phyloP scores from a whole-genome alignment of 2,888 invertebrate species.

The Drosophila diplacantha region DNA sequence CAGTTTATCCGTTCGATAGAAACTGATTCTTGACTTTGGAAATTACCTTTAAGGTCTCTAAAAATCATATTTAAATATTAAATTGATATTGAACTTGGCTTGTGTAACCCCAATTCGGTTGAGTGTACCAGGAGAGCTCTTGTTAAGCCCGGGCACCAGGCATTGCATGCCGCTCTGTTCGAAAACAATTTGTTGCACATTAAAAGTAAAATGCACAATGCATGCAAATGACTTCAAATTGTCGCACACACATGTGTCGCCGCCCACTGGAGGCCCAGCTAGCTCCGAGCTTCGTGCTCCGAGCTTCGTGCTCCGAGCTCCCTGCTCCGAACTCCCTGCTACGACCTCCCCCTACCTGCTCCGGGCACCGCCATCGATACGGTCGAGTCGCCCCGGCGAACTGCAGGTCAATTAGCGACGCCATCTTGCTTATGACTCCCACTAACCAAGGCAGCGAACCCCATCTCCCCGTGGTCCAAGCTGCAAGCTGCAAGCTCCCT shows the following conservation, averaged over 20 bases:
- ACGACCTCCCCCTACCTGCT: background rate
- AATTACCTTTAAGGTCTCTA: background rate
- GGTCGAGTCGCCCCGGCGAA: slow-evolving; percentile 59
- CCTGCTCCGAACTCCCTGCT: background rate
- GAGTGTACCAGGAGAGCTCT: slow-evolving; percentile 11
- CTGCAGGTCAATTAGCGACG: slow-evolving; percentile 62
- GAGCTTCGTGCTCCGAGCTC: background rate
- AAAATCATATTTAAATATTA: background rate
- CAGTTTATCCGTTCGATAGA: background rate
- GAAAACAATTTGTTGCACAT: slow-evolving; percentile 74
- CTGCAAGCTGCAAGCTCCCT: background rate
- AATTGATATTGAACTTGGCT: background rate
- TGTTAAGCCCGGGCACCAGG: slow-evolving; percentile 45
- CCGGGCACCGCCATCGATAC: slow-evolving; percentile 34
- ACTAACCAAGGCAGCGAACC: slow-evolving; percentile 38
- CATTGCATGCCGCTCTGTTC: slow-evolving; percentile 65
- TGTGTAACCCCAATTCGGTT: background rate
- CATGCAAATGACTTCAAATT: slow-evolving; percentile 72
- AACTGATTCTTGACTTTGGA: background rate
- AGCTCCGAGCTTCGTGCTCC: background rate
- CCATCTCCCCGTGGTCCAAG: slow-evolving; percentile 6
- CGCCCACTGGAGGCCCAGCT: slow-evolving; percentile 18
- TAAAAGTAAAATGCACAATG: slow-evolving; percentile 63
- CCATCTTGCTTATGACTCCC: slow-evolving; percentile 62
- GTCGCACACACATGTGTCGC: slow-evolving; percentile 49